Conservation (phyloP, 2,113 vertebrate species). For the Microtus pennsylvanicus region DNA sequence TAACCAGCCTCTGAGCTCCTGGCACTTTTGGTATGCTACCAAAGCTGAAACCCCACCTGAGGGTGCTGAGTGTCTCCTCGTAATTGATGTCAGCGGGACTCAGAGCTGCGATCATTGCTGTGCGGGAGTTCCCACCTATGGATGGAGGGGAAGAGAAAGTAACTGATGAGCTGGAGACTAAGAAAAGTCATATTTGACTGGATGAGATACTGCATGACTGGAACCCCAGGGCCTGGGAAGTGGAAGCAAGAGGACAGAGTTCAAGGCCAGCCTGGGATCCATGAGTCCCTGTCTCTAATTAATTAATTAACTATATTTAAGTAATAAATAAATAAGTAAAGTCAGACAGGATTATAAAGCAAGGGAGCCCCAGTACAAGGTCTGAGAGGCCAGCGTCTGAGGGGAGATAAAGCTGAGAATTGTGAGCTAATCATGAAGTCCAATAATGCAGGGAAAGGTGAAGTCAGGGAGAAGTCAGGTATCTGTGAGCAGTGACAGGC, state of each 20-base stretch:
- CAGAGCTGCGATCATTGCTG: conserved; percentile 94
- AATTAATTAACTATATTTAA: not conserved
- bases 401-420: not conserved
- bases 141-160: not conserved
- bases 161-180: not conserved
- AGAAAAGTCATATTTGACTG: not conserved
- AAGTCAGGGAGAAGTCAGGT: not conserved
- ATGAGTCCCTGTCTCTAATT: not conserved
- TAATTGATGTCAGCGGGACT: conserved; percentile 95
- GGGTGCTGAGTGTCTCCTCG: conserved; percentile 94
- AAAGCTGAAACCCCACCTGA: conserved; percentile 78
- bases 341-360: not conserved
- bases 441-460: not conserved
- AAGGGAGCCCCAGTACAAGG: not conserved
- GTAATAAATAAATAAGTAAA: not conserved
- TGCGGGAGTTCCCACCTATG: conserved; percentile 94
- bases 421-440: not conserved
- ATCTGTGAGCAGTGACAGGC: not conserved
- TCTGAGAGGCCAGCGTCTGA: not conserved
- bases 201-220: too few species aligned
- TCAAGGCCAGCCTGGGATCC: not conserved
- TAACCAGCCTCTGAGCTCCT: not conserved
- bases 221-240: not conserved
- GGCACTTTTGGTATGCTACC: not conserved
- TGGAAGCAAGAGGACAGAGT: not conserved